Conservation (phyloP, 2,888 invertebrate species). For the Amphipyra berbera region DNA sequence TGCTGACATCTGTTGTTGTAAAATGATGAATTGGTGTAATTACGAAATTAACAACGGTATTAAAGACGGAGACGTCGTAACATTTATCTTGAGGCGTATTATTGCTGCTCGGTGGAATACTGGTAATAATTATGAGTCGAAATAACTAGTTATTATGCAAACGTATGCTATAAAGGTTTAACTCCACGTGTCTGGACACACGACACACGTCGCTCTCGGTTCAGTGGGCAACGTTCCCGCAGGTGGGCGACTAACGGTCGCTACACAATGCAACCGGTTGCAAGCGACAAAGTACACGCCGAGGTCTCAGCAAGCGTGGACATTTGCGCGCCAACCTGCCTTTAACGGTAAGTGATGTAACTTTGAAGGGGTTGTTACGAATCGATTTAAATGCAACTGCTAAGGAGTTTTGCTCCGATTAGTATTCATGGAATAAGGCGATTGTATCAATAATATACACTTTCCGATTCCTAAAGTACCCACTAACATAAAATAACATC, state of each 20-base stretch:
- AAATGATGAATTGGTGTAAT: constrained; percentile 46
- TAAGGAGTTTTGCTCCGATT: constrained; percentile 33
- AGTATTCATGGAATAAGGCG: constrained; percentile 43
- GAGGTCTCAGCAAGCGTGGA: constrained; percentile 56
- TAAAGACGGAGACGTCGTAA: constrained; percentile 38
- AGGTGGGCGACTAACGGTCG: constrained; percentile 88
- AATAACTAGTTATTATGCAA: constrained; percentile 61
- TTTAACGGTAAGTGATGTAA: constrained; percentile 62
- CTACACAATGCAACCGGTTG: constrained; percentile 70
- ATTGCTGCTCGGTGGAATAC: constrained; percentile 12
- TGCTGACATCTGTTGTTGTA: constrained; percentile 41
- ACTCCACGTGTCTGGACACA: constrained; percentile 72
- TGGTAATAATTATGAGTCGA: constrained; percentile 35
- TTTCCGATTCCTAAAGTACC: constrained; percentile 11
- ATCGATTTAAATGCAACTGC: constrained; percentile 46
- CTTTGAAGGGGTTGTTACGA: constrained; percentile 49
- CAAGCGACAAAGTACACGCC: constrained; percentile 63
- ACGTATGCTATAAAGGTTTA: constrained; percentile 66
- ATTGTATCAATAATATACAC: constrained; percentile 22
- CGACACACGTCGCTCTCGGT: constrained; percentile 82
- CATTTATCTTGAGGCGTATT: constrained; percentile 39
- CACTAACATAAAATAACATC: constrained; percentile 23
- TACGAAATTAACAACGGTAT: constrained; percentile 47
- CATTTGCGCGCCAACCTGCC: constrained; percentile 66
- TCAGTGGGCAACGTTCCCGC: constrained; percentile 83